Conservation (phyloP, 2,113 vertebrate species). For the Sinocyclocheilus anophthalmus region DNA sequence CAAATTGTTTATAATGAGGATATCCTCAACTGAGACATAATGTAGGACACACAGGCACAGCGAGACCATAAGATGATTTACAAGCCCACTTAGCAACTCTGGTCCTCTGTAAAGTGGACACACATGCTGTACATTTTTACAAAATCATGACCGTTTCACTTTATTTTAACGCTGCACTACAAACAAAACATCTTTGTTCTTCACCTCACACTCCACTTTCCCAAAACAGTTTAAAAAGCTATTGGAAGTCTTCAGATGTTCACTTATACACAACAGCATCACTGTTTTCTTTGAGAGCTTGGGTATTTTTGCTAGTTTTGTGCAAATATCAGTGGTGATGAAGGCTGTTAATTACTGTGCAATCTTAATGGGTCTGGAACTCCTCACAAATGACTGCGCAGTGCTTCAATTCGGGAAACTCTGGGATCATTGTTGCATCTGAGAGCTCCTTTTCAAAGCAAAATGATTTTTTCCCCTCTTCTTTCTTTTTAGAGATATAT, state of each 20-base stretch:
- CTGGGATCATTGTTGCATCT: slow-evolving; percentile 15
- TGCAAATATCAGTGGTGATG: slow-evolving; percentile 40
- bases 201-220: background rate
- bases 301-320: slow-evolving; percentile 28
- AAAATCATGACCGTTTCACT: background rate
- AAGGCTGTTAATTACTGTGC: slow-evolving; percentile 50
- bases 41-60: slow-evolving; percentile 25
- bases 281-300: slow-evolving; percentile 30
- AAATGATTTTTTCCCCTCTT: background rate
- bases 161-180: background rate
- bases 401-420: slow-evolving; percentile 16
- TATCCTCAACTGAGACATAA: slow-evolving; percentile 25
- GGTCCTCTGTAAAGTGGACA: background rate
- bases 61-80: slow-evolving; percentile 21
- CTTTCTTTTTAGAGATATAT: slow-evolving; percentile 26
- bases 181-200: background rate
- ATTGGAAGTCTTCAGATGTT: background rate
- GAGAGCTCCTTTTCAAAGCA: slow-evolving; percentile 45
- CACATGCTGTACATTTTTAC: background rate
- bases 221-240: background rate
- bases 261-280: background rate
- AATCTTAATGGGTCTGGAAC: slow-evolving; percentile 43
- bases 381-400: slow-evolving; percentile 40
- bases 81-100: slow-evolving; percentile 25
- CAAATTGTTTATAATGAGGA: slow-evolving; percentile 26